Percentiles rank a stretch among this genome's conserved stretches.
phyloP scores from a whole-genome alignment of 2,888 invertebrate genomes.

The Drosophila greeni region DNA sequence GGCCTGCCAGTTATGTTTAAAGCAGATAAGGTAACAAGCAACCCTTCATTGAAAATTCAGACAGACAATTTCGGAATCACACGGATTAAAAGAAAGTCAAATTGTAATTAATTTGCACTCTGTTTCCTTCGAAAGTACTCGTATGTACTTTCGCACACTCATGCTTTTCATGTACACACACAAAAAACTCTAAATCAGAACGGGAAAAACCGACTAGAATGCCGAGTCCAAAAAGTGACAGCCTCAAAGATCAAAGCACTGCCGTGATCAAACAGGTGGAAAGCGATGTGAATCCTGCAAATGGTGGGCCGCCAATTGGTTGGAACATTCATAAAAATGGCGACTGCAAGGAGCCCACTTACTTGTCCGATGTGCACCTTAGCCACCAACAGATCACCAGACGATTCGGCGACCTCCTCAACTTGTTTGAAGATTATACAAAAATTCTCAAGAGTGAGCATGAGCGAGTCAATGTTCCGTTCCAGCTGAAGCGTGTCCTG shows the following conservation, averaged over 20 bases:
- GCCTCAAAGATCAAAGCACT: conserved; percentile 2
- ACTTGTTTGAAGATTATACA: conserved; percentile 52
- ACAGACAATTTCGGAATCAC: conserved; percentile 17
- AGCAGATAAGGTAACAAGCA: conserved; percentile 18
- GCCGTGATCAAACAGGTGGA: not conserved
- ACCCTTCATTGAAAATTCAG: conserved; percentile 27
- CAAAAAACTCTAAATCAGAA: conserved; percentile 1
- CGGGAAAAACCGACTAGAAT: conserved; percentile 22
- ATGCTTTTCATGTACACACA: conserved; percentile 12
- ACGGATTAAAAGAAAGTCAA: conserved; percentile 5
- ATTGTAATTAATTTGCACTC: conserved; percentile 16
- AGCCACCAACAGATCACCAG: conserved; percentile 53
- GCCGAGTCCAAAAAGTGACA: conserved; percentile 22
- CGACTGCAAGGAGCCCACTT: not conserved
- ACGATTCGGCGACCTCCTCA: conserved; percentile 53
- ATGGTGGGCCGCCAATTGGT: conserved; percentile 25
- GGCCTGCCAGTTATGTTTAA: conserved; percentile 24
- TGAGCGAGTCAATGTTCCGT: not conserved
- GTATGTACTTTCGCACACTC: conserved; percentile 16
- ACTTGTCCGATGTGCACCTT: conserved; percentile 39
- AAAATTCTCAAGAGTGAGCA: conserved; percentile 36
- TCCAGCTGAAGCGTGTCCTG: conserved; percentile 41
- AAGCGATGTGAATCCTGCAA: not conserved
- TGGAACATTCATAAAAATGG: conserved; percentile 36
- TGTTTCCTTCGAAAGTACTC: conserved; percentile 3